Percentiles rank a stretch among this genome's conserved stretches.
Conservation (phyloP, 1,140 invertebrate species). For the Trichonephila inaurata region DNA sequence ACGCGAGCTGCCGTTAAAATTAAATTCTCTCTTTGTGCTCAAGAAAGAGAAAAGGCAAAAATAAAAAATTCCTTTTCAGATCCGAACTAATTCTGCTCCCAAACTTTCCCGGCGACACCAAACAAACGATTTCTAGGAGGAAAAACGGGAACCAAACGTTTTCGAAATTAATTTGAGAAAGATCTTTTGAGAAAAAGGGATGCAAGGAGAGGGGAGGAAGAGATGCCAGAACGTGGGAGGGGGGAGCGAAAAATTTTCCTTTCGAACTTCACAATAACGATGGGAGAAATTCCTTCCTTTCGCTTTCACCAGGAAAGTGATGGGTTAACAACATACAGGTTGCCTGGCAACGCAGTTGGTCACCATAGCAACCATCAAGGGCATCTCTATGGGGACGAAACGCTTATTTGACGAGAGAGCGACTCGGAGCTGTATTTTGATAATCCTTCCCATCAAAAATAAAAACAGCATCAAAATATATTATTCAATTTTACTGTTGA, state of each 20-base stretch:
- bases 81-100: background rate
- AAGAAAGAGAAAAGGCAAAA: background rate
- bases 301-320: conserved; percentile 41
- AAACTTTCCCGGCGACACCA: conserved; percentile 30
- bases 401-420: conserved; percentile 19
- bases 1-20: background rate
- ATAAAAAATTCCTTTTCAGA: background rate
- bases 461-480: background rate
- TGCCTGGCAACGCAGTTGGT: conserved; percentile 59
- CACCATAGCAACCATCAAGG: conserved; percentile 52
- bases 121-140: background rate
- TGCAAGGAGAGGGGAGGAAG: background rate
- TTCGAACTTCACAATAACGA: conserved; percentile 59
- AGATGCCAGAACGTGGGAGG: background rate
- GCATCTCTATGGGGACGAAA: conserved; percentile 50
- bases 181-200: conserved; percentile 41
- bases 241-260: conserved; percentile 57
- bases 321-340: conserved; percentile 69
- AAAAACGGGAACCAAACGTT: conserved; percentile 27
- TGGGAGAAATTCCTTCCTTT: conserved; percentile 54
- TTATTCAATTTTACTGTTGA: conserved; percentile 45
- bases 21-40: background rate
- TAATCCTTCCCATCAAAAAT: background rate
- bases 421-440: background rate
- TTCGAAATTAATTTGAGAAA: conserved; percentile 72